Conservation (phyloP, 2,888 invertebrate species). For the Dusona sp. region DNA sequence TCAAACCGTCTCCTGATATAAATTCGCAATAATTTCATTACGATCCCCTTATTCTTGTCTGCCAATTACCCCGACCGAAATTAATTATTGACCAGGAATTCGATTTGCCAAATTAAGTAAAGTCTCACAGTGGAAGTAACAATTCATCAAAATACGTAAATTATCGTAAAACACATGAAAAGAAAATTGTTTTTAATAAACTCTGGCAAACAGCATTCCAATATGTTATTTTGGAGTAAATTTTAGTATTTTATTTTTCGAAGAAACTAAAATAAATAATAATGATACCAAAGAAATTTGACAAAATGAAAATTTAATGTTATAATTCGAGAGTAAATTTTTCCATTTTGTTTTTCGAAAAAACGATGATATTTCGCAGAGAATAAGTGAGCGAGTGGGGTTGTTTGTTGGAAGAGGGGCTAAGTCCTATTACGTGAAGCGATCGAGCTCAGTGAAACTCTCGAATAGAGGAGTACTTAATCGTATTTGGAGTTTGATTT, state of each 20-base stretch:
- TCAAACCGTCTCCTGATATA: not conserved
- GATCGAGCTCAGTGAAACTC: slow-evolving; percentile 60
- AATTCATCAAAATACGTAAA: not conserved
- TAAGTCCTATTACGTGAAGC: slow-evolving; percentile 14
- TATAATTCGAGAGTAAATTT: not conserved
- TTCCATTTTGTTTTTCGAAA: not conserved
- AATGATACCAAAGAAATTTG: not conserved
- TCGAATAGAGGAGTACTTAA: slow-evolving; percentile 51
- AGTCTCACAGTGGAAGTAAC: not conserved
- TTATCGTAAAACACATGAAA: not conserved
- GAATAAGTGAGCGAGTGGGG: slow-evolving; percentile 19
- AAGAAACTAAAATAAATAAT: not conserved
- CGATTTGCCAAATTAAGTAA: not conserved
- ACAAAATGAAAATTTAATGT: not conserved
- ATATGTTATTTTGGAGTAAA: not conserved
- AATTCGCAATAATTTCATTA: not conserved
- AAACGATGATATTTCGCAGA: not conserved
- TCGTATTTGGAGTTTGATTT: slow-evolving; percentile 63
- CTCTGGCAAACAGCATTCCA: not conserved
- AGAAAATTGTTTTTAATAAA: not conserved
- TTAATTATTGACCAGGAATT: not conserved
- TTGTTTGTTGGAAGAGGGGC: not conserved
- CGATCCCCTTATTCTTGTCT: not conserved
- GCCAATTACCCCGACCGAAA: not conserved
- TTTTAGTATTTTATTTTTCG: not conserved